phyloP scores from a whole-genome alignment of 2,888 invertebrate species.

The Sinelater perroti region DNA sequence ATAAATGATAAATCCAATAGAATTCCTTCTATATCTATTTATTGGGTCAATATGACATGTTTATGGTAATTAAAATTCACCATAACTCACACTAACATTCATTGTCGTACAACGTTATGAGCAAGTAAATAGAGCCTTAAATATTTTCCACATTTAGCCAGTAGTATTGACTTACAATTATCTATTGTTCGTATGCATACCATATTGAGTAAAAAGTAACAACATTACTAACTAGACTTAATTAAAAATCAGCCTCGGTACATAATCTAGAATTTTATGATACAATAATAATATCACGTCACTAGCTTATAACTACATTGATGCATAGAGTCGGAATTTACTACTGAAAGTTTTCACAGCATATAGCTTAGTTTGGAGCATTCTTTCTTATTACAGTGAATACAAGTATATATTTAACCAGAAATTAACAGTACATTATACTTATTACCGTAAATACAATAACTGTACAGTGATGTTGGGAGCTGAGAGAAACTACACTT shows the following conservation, averaged over 20 bases:
- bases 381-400: constrained; percentile 11
- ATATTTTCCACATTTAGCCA: constrained; percentile 10
- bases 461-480: not conserved
- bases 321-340: constrained; percentile 24
- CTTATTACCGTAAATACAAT: not conserved
- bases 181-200: constrained; percentile 25
- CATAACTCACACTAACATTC: constrained; percentile 25
- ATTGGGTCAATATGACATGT: constrained; percentile 29
- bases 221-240: constrained; percentile 24
- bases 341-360: constrained; percentile 32
- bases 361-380: constrained; percentile 31
- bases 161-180: constrained; percentile 29
- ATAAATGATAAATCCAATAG: too few relatives aligned
- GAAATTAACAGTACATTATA: not conserved
- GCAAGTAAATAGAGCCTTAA: constrained; percentile 30
- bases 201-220: constrained; percentile 31
- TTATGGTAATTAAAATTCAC: constrained; percentile 21
- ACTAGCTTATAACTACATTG: constrained; percentile 24
- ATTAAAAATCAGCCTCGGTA: constrained; percentile 33
- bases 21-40: constrained; percentile 28
- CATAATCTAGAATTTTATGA: constrained; percentile 27
- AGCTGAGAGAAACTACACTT: too few relatives aligned
- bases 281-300: constrained; percentile 31
- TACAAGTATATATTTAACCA: not conserved
- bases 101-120: constrained; percentile 28